Evolutionary conservation across 2,888 invertebrate genomes (phyloP), one percentile per base, ranked within the genome.

Genomic region (Rhingia rostrata): DNA sequence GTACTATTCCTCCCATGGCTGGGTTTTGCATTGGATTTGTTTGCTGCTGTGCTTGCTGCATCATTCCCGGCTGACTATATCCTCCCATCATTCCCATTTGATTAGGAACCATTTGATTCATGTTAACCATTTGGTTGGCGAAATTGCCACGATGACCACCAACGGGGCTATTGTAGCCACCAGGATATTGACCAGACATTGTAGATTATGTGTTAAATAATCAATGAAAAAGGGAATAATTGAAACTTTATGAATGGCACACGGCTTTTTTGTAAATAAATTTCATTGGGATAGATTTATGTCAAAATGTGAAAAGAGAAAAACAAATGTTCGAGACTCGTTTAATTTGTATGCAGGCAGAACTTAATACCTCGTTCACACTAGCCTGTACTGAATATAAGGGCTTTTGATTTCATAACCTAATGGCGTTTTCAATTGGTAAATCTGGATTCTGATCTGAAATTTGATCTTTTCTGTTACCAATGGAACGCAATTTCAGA

Each of bases 101-200:
- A 69, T 86, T 88, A 54, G 84, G 86, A 6, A 87, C 86, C 87
- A 88, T 87, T 67, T 87, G 87, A 22, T 81, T 85, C 81, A 85
- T 81, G 10, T 81, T 81, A 2, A 81, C 81, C 86, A 87, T 87
- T 70, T 87, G 87, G 35, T 88, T 88, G 51, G 87, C 87, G 49
- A 89, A 89, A 58, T 88, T 88, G 2, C 87, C 88, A 3, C 89
- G 88, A 83, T 89, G 89, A 0, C 88, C 88, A 12, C 88, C 88
- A 9, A 88, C 87, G 10, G 89, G 88, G 45, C 87, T 89, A 63
- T 88, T 88, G 77, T 88, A 89, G 4, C 88, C 88, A 7, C 88
- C 88, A 6, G 90, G 88, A 87, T 89, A 89, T 86, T 89, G 89
- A 0, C 89, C 89, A 5, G 90, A 88, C 90, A 90, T 90, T 53